These are phyloP conservation scores for Gerosis bhagava DNA, from an alignment of 2,888 invertebrate genomes.

Conservation along the genomic window DNA sequence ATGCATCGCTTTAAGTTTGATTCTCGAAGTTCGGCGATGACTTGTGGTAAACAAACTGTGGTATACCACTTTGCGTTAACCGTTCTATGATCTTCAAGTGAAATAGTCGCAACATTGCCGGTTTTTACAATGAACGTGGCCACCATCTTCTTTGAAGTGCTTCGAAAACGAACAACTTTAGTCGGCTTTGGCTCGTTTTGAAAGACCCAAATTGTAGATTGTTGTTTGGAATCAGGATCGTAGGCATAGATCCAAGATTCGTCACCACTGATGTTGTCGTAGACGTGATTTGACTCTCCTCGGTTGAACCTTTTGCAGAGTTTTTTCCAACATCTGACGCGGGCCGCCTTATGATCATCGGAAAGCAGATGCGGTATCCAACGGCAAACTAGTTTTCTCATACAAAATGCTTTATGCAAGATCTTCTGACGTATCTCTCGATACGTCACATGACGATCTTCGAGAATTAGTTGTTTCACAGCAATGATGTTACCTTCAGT, in stretches of 20 bases:
- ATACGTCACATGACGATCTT: conserved; percentile 25
- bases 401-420: conserved; percentile 21
- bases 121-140: conserved; percentile 29
- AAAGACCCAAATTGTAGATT: conserved; percentile 32
- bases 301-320: conserved; percentile 11
- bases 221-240: conserved; percentile 9
- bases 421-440: conserved; percentile 8
- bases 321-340: conserved; percentile 27
- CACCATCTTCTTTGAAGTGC: conserved; percentile 28
- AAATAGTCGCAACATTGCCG: conserved; percentile 19
- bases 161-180: conserved; percentile 31
- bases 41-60: background rate
- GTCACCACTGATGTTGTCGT: conserved; percentile 16
- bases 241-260: conserved; percentile 15
- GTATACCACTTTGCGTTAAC: no score
- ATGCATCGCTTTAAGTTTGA: no score
- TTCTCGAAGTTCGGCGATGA: no score
- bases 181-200: conserved; percentile 22
- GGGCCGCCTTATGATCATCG: conserved; percentile 32
- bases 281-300: conserved; percentile 20
- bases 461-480: conserved; percentile 22
- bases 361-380: conserved; percentile 24
- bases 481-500: conserved; percentile 14
- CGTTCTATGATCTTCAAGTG: no score
- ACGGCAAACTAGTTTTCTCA: conserved; percentile 31